These are phyloP conservation scores for Ormyrus thymus DNA, from an alignment of 2,888 invertebrate species.

Conservation along the genomic window DNA sequence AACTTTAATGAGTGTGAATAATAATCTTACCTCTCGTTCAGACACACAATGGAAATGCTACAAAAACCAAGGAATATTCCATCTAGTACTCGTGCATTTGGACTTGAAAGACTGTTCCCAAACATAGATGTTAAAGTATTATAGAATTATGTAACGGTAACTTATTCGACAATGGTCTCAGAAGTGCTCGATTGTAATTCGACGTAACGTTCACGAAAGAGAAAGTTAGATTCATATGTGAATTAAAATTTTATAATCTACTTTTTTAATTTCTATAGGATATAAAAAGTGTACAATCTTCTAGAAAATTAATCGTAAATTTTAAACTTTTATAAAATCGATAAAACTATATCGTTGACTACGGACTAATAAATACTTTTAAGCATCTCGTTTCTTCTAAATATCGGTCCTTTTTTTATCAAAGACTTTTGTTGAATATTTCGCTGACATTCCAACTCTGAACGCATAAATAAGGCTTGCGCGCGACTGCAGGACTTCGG, in stretches of 20 bases:
- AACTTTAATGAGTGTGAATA: too few species aligned
- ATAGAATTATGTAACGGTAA: conserved; percentile 49
- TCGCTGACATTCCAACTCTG: conserved; percentile 49
- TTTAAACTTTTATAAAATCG: conserved; percentile 50
- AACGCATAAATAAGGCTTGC: conserved; percentile 30
- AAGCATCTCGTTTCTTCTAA: conserved; percentile 35
- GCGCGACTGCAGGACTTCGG: conserved; percentile 11
- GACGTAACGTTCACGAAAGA: conserved; percentile 22
- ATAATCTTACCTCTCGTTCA: too few species aligned
- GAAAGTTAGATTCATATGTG: conserved; percentile 30
- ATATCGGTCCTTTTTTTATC: conserved; percentile 26
- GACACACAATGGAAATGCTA: not conserved
- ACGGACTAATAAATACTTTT: conserved; percentile 32
- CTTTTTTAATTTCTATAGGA: conserved; percentile 51
- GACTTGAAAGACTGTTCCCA: conserved; percentile 66
- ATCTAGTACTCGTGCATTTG: conserved; percentile 61
- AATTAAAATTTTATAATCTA: conserved; percentile 49
- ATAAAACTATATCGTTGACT: conserved; percentile 11
- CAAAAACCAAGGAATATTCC: conserved; percentile 51
- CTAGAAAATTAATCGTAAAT: conserved; percentile 31
- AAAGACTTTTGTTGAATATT: conserved; percentile 25
- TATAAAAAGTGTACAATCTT: conserved; percentile 41
- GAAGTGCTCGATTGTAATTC: conserved; percentile 48
- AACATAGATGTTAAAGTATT: conserved; percentile 62
- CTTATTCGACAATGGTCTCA: conserved; percentile 40